Percentiles rank a stretch among this genome's conserved stretches.
These are phyloP conservation scores for Quiscalus mexicanus DNA, from an alignment of 2,113 vertebrate species.

Conservation along the genomic window DNA sequence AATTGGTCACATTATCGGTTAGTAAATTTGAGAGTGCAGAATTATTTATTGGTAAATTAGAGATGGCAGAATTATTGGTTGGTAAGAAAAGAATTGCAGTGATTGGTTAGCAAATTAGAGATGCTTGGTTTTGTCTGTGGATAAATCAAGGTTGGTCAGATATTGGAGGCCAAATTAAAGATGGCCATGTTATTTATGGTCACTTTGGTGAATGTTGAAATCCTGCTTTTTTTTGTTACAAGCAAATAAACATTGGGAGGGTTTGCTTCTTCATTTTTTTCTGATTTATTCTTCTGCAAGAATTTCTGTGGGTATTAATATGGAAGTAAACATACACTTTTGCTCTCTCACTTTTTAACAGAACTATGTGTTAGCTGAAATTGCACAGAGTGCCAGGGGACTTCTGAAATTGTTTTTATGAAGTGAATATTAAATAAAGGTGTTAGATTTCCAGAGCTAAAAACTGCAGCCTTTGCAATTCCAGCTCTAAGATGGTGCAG, in stretches of 20 bases:
- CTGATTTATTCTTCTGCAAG: neutral
- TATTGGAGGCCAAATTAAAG: slow-evolving; percentile 77
- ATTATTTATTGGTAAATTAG: slow-evolving; percentile 85
- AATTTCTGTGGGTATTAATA: neutral
- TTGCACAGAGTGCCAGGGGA: neutral
- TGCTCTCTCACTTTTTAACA: neutral
- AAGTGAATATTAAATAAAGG: neutral
- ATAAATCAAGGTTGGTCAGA: slow-evolving; percentile 75
- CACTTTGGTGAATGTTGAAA: slow-evolving; percentile 40
- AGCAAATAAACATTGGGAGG: neutral
- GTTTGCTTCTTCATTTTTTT: neutral
- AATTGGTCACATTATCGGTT: slow-evolving; percentile 81
- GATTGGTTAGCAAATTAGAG: slow-evolving; percentile 80
- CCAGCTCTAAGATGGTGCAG: neutral
- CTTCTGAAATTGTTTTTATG: neutral
- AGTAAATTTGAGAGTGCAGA: slow-evolving; percentile 81
- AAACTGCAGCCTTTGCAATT: neutral
- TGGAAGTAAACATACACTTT: neutral
- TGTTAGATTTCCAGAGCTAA: neutral
- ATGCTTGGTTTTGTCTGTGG: slow-evolving; percentile 74
- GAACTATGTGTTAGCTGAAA: neutral
- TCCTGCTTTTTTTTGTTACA: neutral
- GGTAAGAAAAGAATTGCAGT: slow-evolving; percentile 73
- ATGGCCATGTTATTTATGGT: slow-evolving; percentile 74
- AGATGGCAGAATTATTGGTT: slow-evolving; percentile 84